These are phyloP conservation scores for Diachrysia chrysitis DNA, from an alignment of 2,888 invertebrate genomes.

Conservation along the genomic window DNA sequence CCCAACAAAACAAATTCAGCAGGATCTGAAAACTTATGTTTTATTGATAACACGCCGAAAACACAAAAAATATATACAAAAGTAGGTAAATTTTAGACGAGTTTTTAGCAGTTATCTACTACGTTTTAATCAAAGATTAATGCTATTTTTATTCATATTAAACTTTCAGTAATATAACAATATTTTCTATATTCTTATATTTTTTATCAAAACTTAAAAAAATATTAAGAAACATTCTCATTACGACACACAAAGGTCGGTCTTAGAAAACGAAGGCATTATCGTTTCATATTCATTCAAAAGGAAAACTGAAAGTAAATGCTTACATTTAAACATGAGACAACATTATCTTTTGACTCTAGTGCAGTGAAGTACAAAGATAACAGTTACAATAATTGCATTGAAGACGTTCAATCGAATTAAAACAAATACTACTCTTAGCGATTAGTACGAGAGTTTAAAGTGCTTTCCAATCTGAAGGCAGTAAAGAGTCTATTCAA, in stretches of 20 bases:
- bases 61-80: no score
- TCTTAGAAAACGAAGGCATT: neutral
- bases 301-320: conserved; percentile 1
- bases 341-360: neutral
- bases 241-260: neutral
- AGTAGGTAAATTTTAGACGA: no score
- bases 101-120: neutral
- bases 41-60: no score
- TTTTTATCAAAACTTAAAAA: neutral
- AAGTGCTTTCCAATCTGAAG: conserved; percentile 28
- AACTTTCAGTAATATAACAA: neutral
- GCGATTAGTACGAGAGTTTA: conserved; percentile 34
- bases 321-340: neutral
- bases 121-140: neutral
- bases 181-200: neutral
- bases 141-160: neutral
- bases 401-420: conserved; percentile 21
- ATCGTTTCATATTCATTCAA: conserved; percentile 7
- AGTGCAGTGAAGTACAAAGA: conserved; percentile 6
- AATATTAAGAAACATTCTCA: neutral
- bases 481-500: conserved; percentile 33
- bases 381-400: neutral
- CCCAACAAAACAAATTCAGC: no score
- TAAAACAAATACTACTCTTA: conserved; percentile 28
- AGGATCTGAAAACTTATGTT: no score